Percentiles rank a stretch among this genome's conserved stretches.
Conservation (phyloP, 2,113 vertebrate species). For the Bos javanicus region DNA sequence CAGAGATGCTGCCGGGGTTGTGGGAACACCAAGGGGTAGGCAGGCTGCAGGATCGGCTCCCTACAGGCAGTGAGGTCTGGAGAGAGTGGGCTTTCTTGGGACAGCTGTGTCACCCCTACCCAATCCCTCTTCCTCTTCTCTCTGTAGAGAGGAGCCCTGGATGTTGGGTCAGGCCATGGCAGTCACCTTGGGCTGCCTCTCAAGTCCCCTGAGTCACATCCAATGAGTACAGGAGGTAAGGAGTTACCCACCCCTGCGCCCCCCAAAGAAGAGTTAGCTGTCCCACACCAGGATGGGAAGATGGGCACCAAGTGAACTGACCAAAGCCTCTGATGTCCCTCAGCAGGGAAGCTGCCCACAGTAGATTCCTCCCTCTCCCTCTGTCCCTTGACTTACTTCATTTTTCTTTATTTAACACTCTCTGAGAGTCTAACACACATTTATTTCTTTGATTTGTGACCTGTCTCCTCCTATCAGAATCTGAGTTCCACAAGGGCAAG, state of each 20-base stretch:
- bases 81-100: neutral
- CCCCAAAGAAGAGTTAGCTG: too few relatives aligned
- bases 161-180: fast-evolving
- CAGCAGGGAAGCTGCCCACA: neutral
- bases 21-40: fast-evolving
- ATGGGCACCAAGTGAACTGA: neutral
- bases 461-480: neutral
- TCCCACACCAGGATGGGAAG: neutral
- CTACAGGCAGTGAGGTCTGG: neutral
- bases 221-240: too few relatives aligned
- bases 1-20: fast-evolving
- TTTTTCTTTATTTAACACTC: neutral
- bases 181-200: neutral
- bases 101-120: fast-evolving
- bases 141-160: neutral
- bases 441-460: neutral
- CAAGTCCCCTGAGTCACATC: too few relatives aligned
- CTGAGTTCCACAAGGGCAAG: neutral
- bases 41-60: neutral
- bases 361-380: fast-evolving
- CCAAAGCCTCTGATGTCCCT: too few relatives aligned
- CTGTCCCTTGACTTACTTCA: neutral
- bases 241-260: too few relatives aligned
- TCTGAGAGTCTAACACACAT: fast-evolving
- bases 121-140: neutral